Base-by-base conservation (phyloP, 1,140 invertebrate species). In the Venturia canescens region DNA sequence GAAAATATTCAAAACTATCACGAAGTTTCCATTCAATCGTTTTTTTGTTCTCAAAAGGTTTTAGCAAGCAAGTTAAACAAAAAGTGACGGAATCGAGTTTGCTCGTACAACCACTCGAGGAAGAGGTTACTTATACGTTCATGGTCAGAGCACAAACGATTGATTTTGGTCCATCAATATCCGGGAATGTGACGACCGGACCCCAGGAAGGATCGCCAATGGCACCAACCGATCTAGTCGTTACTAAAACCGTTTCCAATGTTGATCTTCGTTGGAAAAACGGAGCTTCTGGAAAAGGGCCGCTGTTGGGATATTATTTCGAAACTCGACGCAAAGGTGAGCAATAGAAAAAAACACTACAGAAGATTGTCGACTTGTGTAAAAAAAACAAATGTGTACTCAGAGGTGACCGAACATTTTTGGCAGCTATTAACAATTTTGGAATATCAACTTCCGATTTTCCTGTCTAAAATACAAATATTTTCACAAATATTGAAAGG, bases 11-110 rank as follows among this genome's bases (percentile, higher is more conserved):
- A 44, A 44, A 44, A 34, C 7, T 34, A 7, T 34, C 3, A 34
- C n/a, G n/a, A 44, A 44, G 38, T 44, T 44, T 44, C 38, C 11
- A 1, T 44, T 44, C 38, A 44, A 5, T 5, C 1, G 7, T 5
- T 44, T 44, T 44, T 23, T 44, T 63, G 9, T 81, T 27, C 27
- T 72, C 16, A 29, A 31, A 86, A 96, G 96, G 94, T 85, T 96
- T 96, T 89, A 97, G 96, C 88, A 98, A 98, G 89, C 97, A 98
- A 92, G 97, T 99, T 0, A 98, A 98, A 87, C 97, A 98, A 89
- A 98, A 97, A 91, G 96, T 99, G 3, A 95, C 94, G 0, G 95
- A 95, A 71, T 97, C 95, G 5, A 96, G 93, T 83, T 91, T 98
- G 0, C 93, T 96, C 9, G 95, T 98, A 13, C 96, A 96, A 87